Base-by-base conservation (phyloP, 92 coral and sea anemone species). In the Desmophyllum pertusum region DNA sequence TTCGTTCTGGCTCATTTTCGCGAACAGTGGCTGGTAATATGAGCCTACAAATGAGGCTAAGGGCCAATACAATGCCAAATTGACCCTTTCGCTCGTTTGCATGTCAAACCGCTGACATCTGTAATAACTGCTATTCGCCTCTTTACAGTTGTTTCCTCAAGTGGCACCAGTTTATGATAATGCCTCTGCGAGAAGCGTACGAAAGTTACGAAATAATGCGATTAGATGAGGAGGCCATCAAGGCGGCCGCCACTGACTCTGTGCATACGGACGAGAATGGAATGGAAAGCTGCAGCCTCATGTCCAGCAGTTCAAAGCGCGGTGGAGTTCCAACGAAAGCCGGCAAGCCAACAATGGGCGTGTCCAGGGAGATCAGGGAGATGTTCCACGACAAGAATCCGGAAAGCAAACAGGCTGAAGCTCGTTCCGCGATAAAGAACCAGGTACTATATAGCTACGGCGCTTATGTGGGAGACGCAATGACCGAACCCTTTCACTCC, bases 201-300 rank as follows among this genome's bases (percentile, higher is more conserved):
- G 94, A 93, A 39, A 87, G 87, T 70, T 93, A 93, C 90, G 96
- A 93, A 75, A 84, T 83, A 38, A 83, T 86, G 63, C 85, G 91
- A 17, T 23, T 67, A 1, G 85, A 67, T 18, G 85, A 80, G 50
- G 64, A 80, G 5, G 52, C 45, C 18, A 77, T 80, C 0, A 39
- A 57, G 36, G 53, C 52, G 1, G 81, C 33, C 3, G 55, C 55
- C 0, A 59, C 41, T 36, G 40, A 40, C 68, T 78, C 41, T 10
- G 27, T 10, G 55, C 23, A 2, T 29, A 50, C 42, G 1, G 19
- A 55, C 0, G 33, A 61, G 42, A 62, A 62, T 14, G 39, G 19
- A 14, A 40, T 59, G 55, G 71, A 61, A 15, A 62, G 55, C 57
- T n/a, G n/a, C n/a, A n/a, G n/a, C n/a, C n/a, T n/a, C n/a, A n/a